Conservation (phyloP, 2,797 vertebrate species). For the Saxicola maurus region DNA sequence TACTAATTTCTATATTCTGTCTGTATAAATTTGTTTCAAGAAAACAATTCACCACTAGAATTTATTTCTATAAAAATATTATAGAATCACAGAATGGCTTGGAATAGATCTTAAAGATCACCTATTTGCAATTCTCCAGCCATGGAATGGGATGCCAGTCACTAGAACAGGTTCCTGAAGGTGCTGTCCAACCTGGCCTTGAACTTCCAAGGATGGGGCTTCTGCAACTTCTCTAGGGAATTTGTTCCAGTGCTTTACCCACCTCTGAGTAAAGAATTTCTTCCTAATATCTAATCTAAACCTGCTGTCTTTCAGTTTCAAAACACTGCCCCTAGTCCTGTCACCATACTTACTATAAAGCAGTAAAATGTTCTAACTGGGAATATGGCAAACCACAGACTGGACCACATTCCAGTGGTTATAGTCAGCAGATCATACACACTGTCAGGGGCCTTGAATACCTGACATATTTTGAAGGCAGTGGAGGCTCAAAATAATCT, state of each 20-base stretch:
- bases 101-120: not conserved
- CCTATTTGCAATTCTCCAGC: not conserved
- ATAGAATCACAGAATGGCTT: not conserved
- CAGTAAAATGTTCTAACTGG: not conserved
- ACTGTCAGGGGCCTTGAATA: not conserved
- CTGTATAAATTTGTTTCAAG: not conserved
- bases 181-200: not conserved
- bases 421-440: not conserved
- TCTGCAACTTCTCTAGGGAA: rapidly evolving
- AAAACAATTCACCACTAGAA: not conserved
- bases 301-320: not conserved
- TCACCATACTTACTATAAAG: rapidly evolving
- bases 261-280: not conserved
- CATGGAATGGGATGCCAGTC: not conserved
- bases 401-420: not conserved
- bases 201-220: not conserved
- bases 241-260: not conserved
- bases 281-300: not conserved
- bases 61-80: not conserved
- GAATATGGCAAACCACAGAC: not conserved
- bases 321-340: not conserved
- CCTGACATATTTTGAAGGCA: not conserved
- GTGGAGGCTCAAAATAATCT: not conserved
- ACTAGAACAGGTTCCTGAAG: not conserved
- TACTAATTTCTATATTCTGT: not conserved